Percentiles rank a stretch among this genome's conserved stretches.
Evolutionary conservation across 2,888 invertebrate species (phyloP).

Genomic region (Folsomia candida): DNA sequence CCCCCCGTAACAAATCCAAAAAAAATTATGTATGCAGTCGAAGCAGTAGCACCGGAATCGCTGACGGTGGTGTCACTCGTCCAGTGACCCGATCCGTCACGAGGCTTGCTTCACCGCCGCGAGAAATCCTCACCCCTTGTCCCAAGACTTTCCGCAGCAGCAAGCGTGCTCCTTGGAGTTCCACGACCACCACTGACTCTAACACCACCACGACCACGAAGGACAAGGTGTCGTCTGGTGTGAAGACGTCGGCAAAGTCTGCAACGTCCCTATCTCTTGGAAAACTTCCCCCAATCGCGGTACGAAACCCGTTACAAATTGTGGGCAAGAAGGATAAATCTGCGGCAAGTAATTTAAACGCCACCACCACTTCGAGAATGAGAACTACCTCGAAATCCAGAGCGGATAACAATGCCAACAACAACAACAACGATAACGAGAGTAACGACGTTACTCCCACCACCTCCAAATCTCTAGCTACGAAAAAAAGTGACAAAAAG

Average conservation of each 20-base stretch:
- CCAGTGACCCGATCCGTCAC: slow-evolving; percentile 50
- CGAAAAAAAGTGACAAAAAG: not conserved
- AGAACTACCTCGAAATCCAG: not conserved
- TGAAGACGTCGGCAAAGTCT: slow-evolving; percentile 20
- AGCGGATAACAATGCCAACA: not conserved
- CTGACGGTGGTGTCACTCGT: slow-evolving; percentile 38
- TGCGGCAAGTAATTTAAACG: not conserved
- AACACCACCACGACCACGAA: not conserved
- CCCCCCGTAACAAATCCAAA: slow-evolving; percentile 40
- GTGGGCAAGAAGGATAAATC: not conserved
- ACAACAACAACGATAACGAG: not conserved
- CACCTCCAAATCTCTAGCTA: not conserved
- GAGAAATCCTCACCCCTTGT: slow-evolving; percentile 43
- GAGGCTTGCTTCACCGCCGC: slow-evolving; percentile 49
- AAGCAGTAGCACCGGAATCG: slow-evolving; percentile 36
- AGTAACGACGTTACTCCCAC: not conserved
- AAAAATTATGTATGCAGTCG: slow-evolving; percentile 50
- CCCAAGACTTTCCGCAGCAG: slow-evolving; percentile 46
- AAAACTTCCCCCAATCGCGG: slow-evolving; percentile 11
- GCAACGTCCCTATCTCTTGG: slow-evolving; percentile 16
- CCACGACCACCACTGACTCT: slow-evolving; percentile 22
- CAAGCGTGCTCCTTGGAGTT: slow-evolving; percentile 39
- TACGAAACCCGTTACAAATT: not conserved
- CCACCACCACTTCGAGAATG: not conserved
- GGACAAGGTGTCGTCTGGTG: slow-evolving; percentile 13